Evolutionary conservation across 2,888 invertebrate species (phyloP).

Genomic region (Deilephila elpenor): DNA sequence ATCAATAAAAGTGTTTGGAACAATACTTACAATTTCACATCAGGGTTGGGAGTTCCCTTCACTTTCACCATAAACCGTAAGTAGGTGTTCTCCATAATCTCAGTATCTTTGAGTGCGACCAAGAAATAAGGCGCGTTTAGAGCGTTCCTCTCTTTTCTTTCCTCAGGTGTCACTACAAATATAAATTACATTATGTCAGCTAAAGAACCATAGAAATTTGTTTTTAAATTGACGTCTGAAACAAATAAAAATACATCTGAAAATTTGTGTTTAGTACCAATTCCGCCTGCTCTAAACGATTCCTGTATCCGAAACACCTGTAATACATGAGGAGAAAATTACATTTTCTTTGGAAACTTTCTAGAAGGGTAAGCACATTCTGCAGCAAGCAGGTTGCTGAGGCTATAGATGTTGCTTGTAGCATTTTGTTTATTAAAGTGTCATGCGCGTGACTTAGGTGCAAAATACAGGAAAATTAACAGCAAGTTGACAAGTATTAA

Average conservation of each 20-base stretch:
- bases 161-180: constrained; percentile 87
- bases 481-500: constrained; percentile 49
- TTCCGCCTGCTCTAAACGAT: neutral
- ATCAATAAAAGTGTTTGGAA: neutral
- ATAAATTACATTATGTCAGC: neutral
- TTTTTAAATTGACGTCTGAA: neutral
- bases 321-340: constrained; percentile 6
- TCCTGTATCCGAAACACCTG: constrained; percentile 4
- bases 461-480: constrained; percentile 74
- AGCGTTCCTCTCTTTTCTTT: constrained; percentile 87
- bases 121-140: constrained; percentile 93
- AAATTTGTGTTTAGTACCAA: neutral
- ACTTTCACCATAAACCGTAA: constrained; percentile 95
- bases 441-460: constrained; percentile 48
- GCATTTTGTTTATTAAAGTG: neutral
- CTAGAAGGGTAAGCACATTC: constrained; percentile 1
- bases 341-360: neutral
- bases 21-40: constrained; percentile 93
- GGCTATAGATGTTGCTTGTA: neutral
- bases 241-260: neutral
- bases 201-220: neutral
- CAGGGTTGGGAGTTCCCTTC: constrained; percentile 94
- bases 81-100: constrained; percentile 93
- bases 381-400: constrained; percentile 4
- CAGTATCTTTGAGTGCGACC: constrained; percentile 94